These are phyloP conservation scores for Nyctibius bracteatus DNA, from an alignment of 2,113 vertebrate genomes.

Conservation along the genomic window DNA sequence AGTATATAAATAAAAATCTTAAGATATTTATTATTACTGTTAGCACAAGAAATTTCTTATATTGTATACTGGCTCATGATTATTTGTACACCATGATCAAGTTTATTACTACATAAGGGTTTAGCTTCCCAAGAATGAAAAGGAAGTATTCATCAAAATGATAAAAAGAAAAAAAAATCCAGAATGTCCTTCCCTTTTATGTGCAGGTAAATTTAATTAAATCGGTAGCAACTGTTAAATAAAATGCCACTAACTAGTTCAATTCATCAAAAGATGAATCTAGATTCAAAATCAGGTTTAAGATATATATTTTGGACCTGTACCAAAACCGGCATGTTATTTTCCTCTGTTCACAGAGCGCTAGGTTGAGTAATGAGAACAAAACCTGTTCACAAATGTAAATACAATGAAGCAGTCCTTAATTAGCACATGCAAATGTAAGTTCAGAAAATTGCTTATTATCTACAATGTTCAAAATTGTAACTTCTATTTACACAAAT, in stretches of 20 bases:
- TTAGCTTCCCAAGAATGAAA: neutral
- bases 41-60: neutral
- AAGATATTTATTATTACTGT: neutral
- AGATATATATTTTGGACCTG: neutral
- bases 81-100: neutral
- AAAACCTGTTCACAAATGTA: neutral
- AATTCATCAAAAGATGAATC: neutral
- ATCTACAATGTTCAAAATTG: conserved; percentile 8
- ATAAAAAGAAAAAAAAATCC: neutral
- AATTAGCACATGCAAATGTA: conserved; percentile 34
- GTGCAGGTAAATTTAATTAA: neutral
- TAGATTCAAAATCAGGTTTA: neutral
- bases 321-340: neutral
- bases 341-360: neutral
- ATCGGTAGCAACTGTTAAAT: neutral
- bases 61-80: neutral
- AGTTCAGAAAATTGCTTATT: conserved; percentile 24
- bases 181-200: neutral
- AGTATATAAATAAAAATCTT: neutral
- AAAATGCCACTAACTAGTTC: neutral
- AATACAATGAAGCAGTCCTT: conserved; percentile 1
- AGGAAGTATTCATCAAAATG: neutral
- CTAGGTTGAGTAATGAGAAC: neutral
- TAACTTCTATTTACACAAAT: conserved; percentile 25
- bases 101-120: neutral